phyloP scores from a whole-genome alignment of 2,113 vertebrate genomes.

The Mellivora capensis region DNA sequence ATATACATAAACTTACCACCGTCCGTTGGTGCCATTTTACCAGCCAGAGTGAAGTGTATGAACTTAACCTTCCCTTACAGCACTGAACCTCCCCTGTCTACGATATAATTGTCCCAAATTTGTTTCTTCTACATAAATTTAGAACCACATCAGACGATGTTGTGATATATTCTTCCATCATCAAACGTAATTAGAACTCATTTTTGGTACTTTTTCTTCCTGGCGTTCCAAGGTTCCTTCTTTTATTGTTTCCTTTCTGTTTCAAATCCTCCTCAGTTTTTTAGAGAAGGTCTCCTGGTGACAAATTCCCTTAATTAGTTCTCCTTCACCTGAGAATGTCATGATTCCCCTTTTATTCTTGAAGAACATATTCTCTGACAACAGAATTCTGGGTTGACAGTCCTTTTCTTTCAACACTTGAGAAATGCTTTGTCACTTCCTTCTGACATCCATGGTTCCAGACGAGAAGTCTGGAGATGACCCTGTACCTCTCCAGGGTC shows the following conservation, averaged over 20 bases:
- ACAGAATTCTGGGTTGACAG: too few species aligned
- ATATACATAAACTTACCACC: not conserved
- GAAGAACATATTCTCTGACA: too few species aligned
- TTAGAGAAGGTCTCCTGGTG: too few species aligned
- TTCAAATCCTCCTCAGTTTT: not conserved
- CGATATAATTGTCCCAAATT: not conserved
- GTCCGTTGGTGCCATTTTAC: not conserved
- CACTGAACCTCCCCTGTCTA: not conserved
- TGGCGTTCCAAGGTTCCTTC: not conserved
- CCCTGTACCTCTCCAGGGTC: not conserved
- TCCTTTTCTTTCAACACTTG: not conserved
- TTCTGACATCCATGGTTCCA: not conserved
- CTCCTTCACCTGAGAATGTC: not conserved
- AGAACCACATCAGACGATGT: not conserved
- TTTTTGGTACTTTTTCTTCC: not conserved
- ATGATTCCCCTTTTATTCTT: too few species aligned
- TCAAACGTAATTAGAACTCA: not conserved
- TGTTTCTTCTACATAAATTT: not conserved
- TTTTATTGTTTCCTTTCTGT: not conserved
- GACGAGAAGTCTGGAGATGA: not conserved
- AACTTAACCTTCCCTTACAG: not conserved
- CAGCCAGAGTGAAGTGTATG: not conserved
- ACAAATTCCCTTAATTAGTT: not conserved
- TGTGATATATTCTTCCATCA: not conserved
- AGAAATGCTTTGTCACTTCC: not conserved